These are phyloP conservation scores for Aleadryas rufinucha DNA, from an alignment of 2,113 vertebrate genomes.

Conservation along the genomic window DNA sequence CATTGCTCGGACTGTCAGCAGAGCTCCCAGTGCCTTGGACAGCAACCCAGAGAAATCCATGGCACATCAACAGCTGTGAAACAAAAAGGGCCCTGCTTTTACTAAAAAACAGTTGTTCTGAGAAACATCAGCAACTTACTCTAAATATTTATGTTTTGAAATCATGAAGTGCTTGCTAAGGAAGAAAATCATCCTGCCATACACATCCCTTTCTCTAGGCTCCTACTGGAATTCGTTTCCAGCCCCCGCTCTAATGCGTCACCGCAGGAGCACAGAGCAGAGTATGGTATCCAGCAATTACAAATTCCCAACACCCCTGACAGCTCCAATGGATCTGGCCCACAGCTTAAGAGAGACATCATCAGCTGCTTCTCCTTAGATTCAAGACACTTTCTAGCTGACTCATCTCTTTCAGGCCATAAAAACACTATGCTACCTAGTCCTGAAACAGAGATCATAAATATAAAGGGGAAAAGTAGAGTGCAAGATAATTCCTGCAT, in stretches of 20 bases:
- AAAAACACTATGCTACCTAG: neutral
- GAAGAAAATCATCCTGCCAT: neutral
- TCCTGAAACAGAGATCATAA: neutral
- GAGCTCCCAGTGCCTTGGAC: neutral
- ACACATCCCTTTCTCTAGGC: neutral
- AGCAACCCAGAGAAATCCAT: neutral
- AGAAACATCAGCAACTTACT: neutral
- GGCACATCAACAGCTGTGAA: neutral
- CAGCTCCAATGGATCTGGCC: neutral
- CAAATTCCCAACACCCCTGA: neutral
- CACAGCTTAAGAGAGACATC: neutral
- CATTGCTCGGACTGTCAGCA: neutral
- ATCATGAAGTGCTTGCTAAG: neutral
- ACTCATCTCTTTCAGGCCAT: neutral
- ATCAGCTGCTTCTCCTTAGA: neutral
- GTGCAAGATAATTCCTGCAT: neutral
- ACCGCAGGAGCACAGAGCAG: neutral
- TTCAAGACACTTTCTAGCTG: neutral
- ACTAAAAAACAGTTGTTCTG: neutral
- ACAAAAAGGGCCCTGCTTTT: neutral
- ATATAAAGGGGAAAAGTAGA: neutral
- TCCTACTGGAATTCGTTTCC: neutral
- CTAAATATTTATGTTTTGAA: neutral
- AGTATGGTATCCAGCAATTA: rapidly evolving
- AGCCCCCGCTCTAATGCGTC: neutral